Evolutionary conservation across 2,797 vertebrate species (phyloP).

Genomic region (Rhynchotus rufescens): DNA sequence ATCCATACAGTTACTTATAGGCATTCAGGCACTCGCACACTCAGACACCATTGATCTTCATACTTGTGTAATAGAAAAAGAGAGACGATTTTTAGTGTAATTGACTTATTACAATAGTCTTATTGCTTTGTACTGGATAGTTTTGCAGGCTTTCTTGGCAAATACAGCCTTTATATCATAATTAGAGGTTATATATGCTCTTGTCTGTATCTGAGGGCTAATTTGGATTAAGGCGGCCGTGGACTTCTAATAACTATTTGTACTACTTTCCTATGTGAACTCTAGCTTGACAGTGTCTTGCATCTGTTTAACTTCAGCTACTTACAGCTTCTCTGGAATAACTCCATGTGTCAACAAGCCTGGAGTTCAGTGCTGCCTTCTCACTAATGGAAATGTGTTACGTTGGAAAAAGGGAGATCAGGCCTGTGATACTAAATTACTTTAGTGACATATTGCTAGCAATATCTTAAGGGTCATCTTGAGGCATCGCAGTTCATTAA

Average conservation of each 20-base stretch:
- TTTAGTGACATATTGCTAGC: constrained; percentile 3
- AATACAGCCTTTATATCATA: neutral
- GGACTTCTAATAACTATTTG: neutral
- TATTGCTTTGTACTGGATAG: neutral
- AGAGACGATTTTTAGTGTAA: neutral
- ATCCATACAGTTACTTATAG: no score
- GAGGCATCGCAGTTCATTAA: constrained; percentile 2
- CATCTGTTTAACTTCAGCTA: neutral
- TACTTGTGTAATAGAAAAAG: neutral
- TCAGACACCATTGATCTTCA: neutral
- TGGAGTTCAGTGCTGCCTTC: constrained; percentile 4
- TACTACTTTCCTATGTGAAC: neutral
- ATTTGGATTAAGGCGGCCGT: neutral
- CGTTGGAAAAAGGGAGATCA: constrained; percentile 1
- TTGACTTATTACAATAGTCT: neutral
- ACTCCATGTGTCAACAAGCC: neutral
- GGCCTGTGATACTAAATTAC: constrained; percentile 21
- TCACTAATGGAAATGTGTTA: neutral
- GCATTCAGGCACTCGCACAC: no score
- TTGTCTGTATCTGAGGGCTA: neutral
- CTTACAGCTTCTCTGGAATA: neutral
- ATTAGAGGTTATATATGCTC: neutral
- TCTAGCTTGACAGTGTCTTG: neutral
- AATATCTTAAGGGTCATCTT: constrained; percentile 8
- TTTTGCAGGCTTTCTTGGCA: neutral